Evolutionary conservation across 2,888 invertebrate species (phyloP), one percentile per base, ranked within the genome.

Genomic region (Lobophora halterata): DNA sequence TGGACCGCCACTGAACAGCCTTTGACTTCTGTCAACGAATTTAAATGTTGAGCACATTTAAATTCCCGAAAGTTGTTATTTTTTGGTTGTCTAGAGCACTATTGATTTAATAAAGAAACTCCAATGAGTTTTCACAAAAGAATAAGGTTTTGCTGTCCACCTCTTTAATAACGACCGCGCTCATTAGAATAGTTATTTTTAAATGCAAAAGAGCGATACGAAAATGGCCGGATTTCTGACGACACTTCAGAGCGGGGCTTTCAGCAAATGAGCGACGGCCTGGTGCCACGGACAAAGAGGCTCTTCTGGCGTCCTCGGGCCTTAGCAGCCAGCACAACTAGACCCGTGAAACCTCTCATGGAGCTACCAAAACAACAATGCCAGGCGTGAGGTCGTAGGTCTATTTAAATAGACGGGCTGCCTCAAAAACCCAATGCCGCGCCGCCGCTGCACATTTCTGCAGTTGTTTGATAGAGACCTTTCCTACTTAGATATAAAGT

Each of bases 231-330:
- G 65, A 69, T 73, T 74, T 67, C 63, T 63, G 64, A 52, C 64
- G 71, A 71, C 74, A 72, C 75, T 78, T 72, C 66, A 74, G 55
- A 57, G 61, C 36, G 60, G 59, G 58, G 76, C 79, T 81, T 80
- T 80, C 78, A 78, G 73, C 71, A 80, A 79, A 80, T 80, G 80
- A 80, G 72, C 72, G 73, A 65, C 71, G 71, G 65, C 70, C 65
- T 68, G 62, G 52, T 59, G 56, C 53, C 50, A 51, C 57, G 64
- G 60, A 79, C 78, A 79, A 79, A 79, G 74, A 61, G 56, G 50
- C 69, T 65, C 66, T 65, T 70, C 68, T 64, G 58, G 63, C 62
- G 66, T 61, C 63, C 68, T 63, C 59, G 61, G 62, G 68, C 58
- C 64, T 24, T 36, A 36, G 36, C 32, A 26, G 37, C 64, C 65